Evolutionary conservation across 2,888 invertebrate genomes (phyloP), one percentile per base, ranked within the genome.

Genomic region (Bugula neritina): DNA sequence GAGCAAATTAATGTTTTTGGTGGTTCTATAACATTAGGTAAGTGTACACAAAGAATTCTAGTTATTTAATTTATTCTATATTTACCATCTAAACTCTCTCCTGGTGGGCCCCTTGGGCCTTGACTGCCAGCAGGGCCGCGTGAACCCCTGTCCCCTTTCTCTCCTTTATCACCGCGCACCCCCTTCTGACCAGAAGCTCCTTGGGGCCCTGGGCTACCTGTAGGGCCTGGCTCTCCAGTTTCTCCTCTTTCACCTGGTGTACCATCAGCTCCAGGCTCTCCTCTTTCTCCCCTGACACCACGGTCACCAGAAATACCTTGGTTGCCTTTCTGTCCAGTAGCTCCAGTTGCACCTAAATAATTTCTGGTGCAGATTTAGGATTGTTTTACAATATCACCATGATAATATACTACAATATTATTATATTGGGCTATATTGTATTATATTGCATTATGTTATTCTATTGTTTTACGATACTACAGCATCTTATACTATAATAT

Each of bases 31-130:
- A 43, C 43, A 43, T 43, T 43, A 43, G 5, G 43, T 17, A 43
- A 43, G 43, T 17, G 17, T 43, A 43, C n/a, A n/a, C n/a, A n/a
- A n/a, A n/a, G n/a, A n/a, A n/a, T n/a, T n/a, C n/a, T n/a, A n/a
- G n/a, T n/a, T n/a, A n/a, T n/a, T 43, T 43, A 17, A 43, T 43
- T 10, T 5, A 55, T 3, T 17, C 5, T 55, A 23, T 17, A 55
- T 31, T 31, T 63, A 63, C 63, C 31, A 31, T 21, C 5, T 63
- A 63, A 31, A 34, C 63, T 63, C 1, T 63, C 63, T 2, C 63
- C 63, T 31, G 21, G 25, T 5, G 63, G 63, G 2, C 63, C 63
- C 5, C 63, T 2, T 63, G 63, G 31, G 27, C 63, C 63, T 63
- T 27, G 27, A 5, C 17, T 10, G 31, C 63, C 63, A 29, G 63